These are phyloP conservation scores for Tribolium madens DNA, from an alignment of 1,140 invertebrate species.

Conservation along the genomic window DNA sequence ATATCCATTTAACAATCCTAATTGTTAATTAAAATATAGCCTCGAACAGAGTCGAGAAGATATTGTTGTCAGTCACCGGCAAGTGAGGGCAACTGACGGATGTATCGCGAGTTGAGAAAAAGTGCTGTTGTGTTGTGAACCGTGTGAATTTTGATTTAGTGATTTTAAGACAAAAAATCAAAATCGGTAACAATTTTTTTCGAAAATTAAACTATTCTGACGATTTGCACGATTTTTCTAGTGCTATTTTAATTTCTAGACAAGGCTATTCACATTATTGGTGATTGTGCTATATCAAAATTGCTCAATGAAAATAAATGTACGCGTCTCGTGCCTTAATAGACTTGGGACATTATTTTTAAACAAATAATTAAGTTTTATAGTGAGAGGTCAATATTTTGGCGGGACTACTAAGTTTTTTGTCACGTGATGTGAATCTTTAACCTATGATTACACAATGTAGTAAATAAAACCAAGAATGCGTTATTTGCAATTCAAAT, in stretches of 20 bases:
- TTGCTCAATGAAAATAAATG: neutral
- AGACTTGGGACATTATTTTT: too few species aligned
- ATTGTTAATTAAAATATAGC: constrained; percentile 35
- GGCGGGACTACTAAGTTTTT: neutral
- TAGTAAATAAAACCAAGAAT: neutral
- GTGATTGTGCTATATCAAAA: constrained; percentile 4
- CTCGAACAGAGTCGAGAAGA: constrained; percentile 35
- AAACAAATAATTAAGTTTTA: neutral
- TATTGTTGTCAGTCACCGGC: constrained; percentile 33
- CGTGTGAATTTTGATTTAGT: neutral
- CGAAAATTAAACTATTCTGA: neutral
- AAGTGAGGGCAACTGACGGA: constrained; percentile 25
- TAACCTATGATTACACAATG: neutral
- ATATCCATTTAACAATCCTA: constrained; percentile 32
- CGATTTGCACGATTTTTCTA: neutral
- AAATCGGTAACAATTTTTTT: neutral
- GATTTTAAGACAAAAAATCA: neutral
- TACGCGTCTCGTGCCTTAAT: too few species aligned
- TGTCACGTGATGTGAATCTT: neutral
- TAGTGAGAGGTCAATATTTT: neutral
- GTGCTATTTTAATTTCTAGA: neutral
- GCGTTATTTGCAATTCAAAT: neutral
- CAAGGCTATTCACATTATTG: neutral
- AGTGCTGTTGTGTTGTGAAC: neutral
- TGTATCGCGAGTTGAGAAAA: constrained; percentile 17